Evolutionary conservation across 2,113 vertebrate species (phyloP).

Genomic region (Osmerus mordax): DNA sequence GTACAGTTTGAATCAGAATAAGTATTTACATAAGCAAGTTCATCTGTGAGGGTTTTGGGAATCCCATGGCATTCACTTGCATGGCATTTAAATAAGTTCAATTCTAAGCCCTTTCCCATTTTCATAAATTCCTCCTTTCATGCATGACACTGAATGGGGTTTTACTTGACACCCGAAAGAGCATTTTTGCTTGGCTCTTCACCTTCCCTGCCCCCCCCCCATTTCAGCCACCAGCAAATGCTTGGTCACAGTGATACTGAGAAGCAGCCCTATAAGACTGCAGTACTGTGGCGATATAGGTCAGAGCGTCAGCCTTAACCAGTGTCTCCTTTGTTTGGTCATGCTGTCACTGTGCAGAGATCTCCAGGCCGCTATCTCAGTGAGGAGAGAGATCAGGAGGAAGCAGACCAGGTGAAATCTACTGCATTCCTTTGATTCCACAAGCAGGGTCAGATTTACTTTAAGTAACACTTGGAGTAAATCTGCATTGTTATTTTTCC

Average conservation of each 20-base stretch:
- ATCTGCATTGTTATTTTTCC: constrained; percentile 8
- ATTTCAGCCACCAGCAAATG: not conserved
- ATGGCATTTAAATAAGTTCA: constrained; percentile 26
- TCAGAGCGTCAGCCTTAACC: constrained; percentile 50
- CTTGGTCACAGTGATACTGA: constrained; percentile 35
- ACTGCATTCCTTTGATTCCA: constrained; percentile 50
- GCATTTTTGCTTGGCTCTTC: constrained; percentile 29
- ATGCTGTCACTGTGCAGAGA: constrained; percentile 65
- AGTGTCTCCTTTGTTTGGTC: constrained; percentile 61
- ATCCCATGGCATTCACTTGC: constrained; percentile 34
- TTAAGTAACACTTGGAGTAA: not conserved
- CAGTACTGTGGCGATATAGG: constrained; percentile 22
- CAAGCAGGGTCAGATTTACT: constrained; percentile 37
- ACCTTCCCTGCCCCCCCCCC: not conserved
- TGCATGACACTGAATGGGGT: constrained; percentile 46
- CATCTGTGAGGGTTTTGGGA: constrained; percentile 4
- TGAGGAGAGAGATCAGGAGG: constrained; percentile 60
- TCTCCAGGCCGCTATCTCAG: constrained; percentile 57
- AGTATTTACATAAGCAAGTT: not conserved
- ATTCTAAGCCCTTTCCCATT: constrained; percentile 16
- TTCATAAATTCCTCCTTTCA: constrained; percentile 16
- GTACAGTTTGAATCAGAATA: not conserved
- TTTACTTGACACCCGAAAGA: constrained; percentile 25
- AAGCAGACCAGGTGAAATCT: constrained; percentile 62
- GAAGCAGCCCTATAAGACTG: constrained; percentile 27